phyloP scores from a whole-genome alignment of 2,888 invertebrate species.

The Caenorhabditis virilis region DNA sequence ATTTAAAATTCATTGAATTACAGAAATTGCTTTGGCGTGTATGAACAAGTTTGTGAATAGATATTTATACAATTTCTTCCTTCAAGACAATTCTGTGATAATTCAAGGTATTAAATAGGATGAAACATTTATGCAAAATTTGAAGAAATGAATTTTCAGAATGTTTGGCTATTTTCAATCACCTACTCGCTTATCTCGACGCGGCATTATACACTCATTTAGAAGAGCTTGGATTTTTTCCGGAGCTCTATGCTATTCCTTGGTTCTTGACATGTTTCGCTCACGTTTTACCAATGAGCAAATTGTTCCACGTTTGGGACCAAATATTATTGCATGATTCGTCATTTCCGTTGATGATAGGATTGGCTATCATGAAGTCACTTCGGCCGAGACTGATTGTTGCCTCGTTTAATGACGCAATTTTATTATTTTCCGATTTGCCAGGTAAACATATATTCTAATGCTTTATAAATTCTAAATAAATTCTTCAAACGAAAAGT shows the following conservation, averaged over 20 bases:
- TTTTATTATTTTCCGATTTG: slow-evolving; percentile 94
- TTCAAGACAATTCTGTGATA: slow-evolving; percentile 92
- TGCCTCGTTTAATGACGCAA: slow-evolving; percentile 97
- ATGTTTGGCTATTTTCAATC: slow-evolving; percentile 93
- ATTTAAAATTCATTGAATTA: slow-evolving; percentile 11
- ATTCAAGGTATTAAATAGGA: slow-evolving; percentile 84
- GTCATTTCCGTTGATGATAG: slow-evolving; percentile 87
- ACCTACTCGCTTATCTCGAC: slow-evolving; percentile 92
- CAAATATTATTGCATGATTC: slow-evolving; percentile 89
- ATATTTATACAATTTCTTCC: slow-evolving; percentile 93
- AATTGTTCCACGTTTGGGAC: slow-evolving; percentile 97
- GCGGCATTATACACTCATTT: slow-evolving; percentile 88
- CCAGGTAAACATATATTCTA: slow-evolving; percentile 74
- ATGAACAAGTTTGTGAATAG: slow-evolving; percentile 92
- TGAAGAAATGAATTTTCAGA: slow-evolving; percentile 77
- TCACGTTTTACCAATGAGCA: slow-evolving; percentile 97
- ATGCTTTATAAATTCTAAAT: slow-evolving; percentile 1
- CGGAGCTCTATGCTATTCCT: slow-evolving; percentile 95
- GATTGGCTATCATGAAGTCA: slow-evolving; percentile 39
- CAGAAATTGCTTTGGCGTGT: slow-evolving; percentile 91
- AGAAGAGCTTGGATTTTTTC: slow-evolving; percentile 87
- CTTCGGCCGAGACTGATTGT: slow-evolving; percentile 74
- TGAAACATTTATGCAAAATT: too few species aligned
- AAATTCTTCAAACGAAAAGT: background rate
- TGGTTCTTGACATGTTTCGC: slow-evolving; percentile 76